Evolutionary conservation across 2,797 vertebrate species (phyloP), one percentile per base, ranked within the genome.

Genomic region (Chelon auratus): DNA sequence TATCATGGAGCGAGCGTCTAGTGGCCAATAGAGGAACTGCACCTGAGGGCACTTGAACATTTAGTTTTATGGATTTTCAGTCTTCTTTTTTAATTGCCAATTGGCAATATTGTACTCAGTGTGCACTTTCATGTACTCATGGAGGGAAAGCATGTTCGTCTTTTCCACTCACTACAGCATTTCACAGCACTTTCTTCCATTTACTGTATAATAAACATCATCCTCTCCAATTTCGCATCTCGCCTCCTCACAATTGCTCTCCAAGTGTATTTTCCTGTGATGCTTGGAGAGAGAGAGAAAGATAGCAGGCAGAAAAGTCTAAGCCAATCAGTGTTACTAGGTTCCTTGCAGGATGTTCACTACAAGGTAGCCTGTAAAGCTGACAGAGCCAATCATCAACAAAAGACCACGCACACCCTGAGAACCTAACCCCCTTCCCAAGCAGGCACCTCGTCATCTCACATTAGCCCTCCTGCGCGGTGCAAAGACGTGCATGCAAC

Each of bases 321-420:
- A 10, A 84, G 71, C 63, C 68, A 61, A 83, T 90, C 72, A 89
- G 70, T 7, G 54, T 80, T 62, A 77, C 74, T 75, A 24, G 0
- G 45, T 24, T 69, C 63, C 73, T 64, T 22, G 42, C 66, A 64
- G 74, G 62, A 75, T 55, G 58, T 56, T 66, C 48, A 43, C 56
- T 67, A 66, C 73, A 64, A 77, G 64, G 68, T 57, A 81, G 75
- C 70, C 67, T 9, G 62, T 55, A 75, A 75, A 78, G 42, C 85
- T 87, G 87, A 89, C 85, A 74, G 68, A 87, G 68, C 42, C 72
- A 57, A 86, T 89, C 78, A 84, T 20, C 56, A 20, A 45, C 68
- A 73, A 80, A 77, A 69, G 43, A 64, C 45, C 10, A 48, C 5
- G 22, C 67, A 47, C 11, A 63, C 70, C 30, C 39, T 48, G 18